Evolutionary conservation across 2,797 vertebrate genomes (phyloP).

Genomic region (Aselliscus stoliczkanus): DNA sequence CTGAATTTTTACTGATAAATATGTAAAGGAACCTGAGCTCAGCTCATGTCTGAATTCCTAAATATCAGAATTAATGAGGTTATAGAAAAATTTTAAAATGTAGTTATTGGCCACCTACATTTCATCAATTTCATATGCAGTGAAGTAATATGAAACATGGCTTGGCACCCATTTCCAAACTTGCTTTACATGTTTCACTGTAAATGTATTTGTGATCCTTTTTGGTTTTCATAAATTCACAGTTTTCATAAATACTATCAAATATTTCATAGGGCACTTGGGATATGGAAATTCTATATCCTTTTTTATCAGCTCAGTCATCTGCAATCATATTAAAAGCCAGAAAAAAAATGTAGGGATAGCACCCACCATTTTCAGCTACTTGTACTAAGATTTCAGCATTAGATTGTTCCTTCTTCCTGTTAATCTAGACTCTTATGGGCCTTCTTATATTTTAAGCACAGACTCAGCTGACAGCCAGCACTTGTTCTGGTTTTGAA

Average conservation of each 20-base stretch:
- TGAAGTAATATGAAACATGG: background rate
- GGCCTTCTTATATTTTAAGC: conserved; percentile 75
- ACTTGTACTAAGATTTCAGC: conserved; percentile 50
- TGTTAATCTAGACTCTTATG: conserved; percentile 73
- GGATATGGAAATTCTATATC: background rate
- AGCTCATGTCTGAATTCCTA: background rate
- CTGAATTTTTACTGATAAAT: background rate
- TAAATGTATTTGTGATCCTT: background rate
- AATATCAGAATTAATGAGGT: background rate
- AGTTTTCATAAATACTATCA: background rate
- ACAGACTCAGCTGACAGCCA: conserved; percentile 73
- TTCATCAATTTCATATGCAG: background rate
- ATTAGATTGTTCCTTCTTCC: conserved; percentile 46
- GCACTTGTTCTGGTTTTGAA: conserved; percentile 76
- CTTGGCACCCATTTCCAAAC: background rate
- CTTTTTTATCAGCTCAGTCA: conserved; percentile 20
- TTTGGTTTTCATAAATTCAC: conserved; percentile 20
- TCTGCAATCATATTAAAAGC: conserved; percentile 1
- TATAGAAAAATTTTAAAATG: background rate
- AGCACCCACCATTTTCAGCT: conserved; percentile 30
- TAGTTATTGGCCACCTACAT: background rate
- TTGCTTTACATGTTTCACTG: background rate
- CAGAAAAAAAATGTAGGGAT: background rate
- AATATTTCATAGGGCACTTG: background rate
- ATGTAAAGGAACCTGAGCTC: background rate